Conservation (phyloP, 2,797 vertebrate species). For the Spondyliosoma cantharus region DNA sequence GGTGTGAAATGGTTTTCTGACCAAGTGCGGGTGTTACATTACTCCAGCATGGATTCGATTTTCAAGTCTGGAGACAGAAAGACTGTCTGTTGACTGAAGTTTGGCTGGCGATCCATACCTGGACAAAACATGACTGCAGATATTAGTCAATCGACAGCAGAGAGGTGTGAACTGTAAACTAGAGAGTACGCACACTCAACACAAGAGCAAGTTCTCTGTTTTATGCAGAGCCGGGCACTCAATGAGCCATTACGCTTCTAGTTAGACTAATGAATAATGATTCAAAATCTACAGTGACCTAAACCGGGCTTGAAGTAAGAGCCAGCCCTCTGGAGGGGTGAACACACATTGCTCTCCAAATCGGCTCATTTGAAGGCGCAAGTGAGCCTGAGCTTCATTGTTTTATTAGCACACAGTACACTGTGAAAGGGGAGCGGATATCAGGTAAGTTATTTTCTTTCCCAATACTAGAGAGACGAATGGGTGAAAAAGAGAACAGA, state of each 20-base stretch:
- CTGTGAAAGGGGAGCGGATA: neutral
- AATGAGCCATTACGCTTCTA: conserved; percentile 6
- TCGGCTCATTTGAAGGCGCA: conserved; percentile 16
- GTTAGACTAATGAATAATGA: conserved; percentile 35
- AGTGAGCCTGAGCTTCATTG: neutral
- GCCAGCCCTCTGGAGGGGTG: neutral
- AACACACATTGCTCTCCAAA: conserved; percentile 21
- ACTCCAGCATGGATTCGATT: neutral
- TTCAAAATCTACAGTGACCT: conserved; percentile 22
- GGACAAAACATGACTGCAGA: neutral
- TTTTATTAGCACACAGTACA: neutral
- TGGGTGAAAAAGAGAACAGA: conserved; percentile 16
- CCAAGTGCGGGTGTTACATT: neutral
- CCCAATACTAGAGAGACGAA: neutral
- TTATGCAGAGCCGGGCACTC: neutral
- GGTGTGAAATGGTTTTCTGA: neutral
- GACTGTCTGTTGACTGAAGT: too few relatives aligned
- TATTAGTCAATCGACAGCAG: neutral
- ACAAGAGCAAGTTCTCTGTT: neutral
- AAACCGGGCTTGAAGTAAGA: conserved; percentile 16
- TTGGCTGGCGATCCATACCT: neutral
- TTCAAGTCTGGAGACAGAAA: neutral
- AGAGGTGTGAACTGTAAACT: neutral
- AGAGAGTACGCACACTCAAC: neutral
- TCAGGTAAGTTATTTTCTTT: neutral